These are phyloP conservation scores for Liopterus haemorrhoidalis DNA, from an alignment of 2,888 invertebrate species.

Conservation along the genomic window DNA sequence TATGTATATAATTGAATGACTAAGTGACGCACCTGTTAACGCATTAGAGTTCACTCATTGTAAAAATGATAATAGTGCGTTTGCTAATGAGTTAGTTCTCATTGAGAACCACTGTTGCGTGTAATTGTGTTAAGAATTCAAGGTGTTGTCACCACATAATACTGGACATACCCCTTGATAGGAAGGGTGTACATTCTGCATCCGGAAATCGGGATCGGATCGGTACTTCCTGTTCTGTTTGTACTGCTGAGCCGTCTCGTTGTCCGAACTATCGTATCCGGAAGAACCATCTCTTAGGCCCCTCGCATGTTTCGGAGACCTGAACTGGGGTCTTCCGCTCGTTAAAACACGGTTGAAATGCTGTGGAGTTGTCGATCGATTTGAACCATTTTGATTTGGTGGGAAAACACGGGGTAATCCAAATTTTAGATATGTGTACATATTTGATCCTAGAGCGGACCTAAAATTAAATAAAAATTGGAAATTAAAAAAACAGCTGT, in stretches of 20 bases:
- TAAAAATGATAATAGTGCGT: no score
- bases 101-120: no score
- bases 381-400: constrained; percentile 69
- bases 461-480: constrained; percentile 45
- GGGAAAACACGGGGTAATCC: constrained; percentile 88
- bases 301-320: constrained; percentile 54
- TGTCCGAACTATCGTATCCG: constrained; percentile 87
- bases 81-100: no score
- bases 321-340: constrained; percentile 49
- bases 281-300: constrained; percentile 80
- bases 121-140: no score
- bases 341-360: constrained; percentile 42
- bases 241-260: constrained; percentile 58
- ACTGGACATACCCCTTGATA: no score
- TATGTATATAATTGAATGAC: no score
- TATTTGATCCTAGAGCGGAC: constrained; percentile 81
- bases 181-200: constrained; percentile 56
- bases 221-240: constrained; percentile 69
- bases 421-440: constrained; percentile 91
- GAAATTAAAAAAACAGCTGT: no score
- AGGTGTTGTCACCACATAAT: no score
- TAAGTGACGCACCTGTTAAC: no score
- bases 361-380: constrained; percentile 59
- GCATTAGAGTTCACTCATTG: no score
- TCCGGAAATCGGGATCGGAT: constrained; percentile 80